Conservation (phyloP, 1,140 invertebrate genomes). For the Brachionus sp. region DNA sequence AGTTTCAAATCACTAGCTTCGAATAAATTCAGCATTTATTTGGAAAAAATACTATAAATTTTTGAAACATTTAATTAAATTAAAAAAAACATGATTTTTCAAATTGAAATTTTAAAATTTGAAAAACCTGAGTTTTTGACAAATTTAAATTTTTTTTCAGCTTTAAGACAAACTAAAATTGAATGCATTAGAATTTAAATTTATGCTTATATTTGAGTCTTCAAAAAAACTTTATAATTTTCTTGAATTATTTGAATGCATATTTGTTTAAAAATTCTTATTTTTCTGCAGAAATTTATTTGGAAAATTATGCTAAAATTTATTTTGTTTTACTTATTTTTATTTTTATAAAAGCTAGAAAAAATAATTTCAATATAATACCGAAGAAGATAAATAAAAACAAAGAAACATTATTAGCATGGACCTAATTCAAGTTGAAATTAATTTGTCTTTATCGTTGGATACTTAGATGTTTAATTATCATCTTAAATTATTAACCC, state of each 20-base stretch:
- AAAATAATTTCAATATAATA: neutral
- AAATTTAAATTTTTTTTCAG: neutral
- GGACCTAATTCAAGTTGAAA: neutral
- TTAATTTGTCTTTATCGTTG: neutral
- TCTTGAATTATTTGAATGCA: neutral
- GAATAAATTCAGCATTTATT: too few species aligned
- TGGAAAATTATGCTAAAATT: neutral
- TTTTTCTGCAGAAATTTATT: neutral
- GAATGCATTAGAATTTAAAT: neutral
- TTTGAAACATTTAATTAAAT: too few species aligned
- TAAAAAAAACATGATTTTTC: too few species aligned
- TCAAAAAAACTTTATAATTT: neutral
- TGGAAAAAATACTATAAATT: too few species aligned
- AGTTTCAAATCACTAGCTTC: too few species aligned
- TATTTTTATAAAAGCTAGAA: neutral
- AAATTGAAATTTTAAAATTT: neutral
- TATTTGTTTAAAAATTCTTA: too few species aligned
- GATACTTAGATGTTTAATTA: neutral
- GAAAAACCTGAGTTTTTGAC: neutral
- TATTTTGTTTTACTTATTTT: conserved; percentile 6
- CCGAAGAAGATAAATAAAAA: neutral
- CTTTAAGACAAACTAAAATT: neutral
- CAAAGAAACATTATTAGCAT: neutral
- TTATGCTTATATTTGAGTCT: neutral
- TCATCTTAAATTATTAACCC: neutral